Conservation (phyloP, 2,888 invertebrate genomes). For the Apomyelois bistriatella region DNA sequence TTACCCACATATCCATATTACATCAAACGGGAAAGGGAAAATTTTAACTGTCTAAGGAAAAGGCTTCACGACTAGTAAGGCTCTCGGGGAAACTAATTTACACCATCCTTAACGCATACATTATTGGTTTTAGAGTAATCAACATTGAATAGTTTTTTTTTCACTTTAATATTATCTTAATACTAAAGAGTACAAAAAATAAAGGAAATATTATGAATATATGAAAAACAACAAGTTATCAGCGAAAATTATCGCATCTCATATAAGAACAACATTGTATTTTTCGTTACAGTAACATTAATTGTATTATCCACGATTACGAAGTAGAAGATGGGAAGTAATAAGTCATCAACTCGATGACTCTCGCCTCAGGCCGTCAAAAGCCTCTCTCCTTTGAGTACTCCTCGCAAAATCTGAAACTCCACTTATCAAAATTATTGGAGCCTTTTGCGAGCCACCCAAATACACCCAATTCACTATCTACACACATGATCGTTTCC, state of each 20-base stretch:
- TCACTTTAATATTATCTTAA: constrained; percentile 74
- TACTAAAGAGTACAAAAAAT: constrained; percentile 80
- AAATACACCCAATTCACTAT: constrained; percentile 31
- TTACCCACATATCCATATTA: constrained; percentile 38
- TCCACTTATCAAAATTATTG: constrained; percentile 2
- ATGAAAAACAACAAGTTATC: constrained; percentile 78
- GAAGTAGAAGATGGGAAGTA: constrained; percentile 54
- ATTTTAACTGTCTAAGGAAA: constrained; percentile 70
- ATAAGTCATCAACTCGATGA: constrained; percentile 32
- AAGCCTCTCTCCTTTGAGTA: constrained; percentile 8
- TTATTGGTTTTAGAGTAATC: constrained; percentile 78
- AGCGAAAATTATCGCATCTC: constrained; percentile 73
- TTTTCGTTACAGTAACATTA: constrained; percentile 76
- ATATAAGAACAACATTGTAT: constrained; percentile 78
- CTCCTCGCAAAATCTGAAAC: constrained; percentile 14
- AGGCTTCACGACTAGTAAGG: constrained; percentile 73
- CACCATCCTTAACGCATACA: constrained; percentile 71
- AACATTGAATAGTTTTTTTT: constrained; percentile 78
- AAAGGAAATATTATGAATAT: constrained; percentile 80
- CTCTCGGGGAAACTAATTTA: constrained; percentile 76
- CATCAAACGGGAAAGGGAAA: constrained; percentile 41
- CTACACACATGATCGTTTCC: constrained; percentile 66
- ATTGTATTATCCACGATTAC: constrained; percentile 62
- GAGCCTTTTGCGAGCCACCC: constrained; percentile 14
- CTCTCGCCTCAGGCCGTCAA: constrained; percentile 13